Percentiles rank a stretch among this genome's conserved stretches.
These are phyloP conservation scores for Myotis vivesi DNA, from an alignment of 2,797 vertebrate genomes.

Conservation along the genomic window DNA sequence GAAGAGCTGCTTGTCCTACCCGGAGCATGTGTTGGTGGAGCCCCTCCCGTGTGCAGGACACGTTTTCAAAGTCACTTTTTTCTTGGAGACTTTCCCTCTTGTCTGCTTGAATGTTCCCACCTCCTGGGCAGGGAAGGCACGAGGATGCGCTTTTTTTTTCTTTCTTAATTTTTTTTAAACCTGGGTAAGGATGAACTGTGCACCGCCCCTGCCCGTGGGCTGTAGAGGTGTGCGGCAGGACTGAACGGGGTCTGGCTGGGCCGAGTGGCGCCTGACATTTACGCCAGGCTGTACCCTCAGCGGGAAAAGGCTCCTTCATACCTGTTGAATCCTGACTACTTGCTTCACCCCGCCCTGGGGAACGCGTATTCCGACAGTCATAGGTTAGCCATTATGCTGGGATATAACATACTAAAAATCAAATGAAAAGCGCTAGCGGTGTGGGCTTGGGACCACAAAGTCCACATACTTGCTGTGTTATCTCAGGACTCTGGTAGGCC, in stretches of 20 bases:
- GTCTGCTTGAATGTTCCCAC: background rate
- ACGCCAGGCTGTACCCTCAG: background rate
- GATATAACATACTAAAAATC: background rate
- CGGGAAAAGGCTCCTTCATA: background rate
- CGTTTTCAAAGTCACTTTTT: slow-evolving; percentile 9
- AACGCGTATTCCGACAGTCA: background rate
- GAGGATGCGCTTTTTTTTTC: background rate
- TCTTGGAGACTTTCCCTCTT: background rate
- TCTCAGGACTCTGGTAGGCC: background rate
- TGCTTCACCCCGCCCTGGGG: background rate
- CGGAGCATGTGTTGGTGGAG: background rate
- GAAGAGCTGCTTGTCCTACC: background rate
- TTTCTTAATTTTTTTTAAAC: background rate
- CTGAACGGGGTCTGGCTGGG: background rate
- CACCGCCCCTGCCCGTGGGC: background rate
- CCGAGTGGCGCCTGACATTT: background rate
- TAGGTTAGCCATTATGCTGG: background rate
- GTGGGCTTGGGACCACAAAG: background rate
- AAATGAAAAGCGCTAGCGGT: background rate
- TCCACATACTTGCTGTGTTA: background rate
- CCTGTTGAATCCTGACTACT: background rate
- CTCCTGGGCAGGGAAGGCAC: background rate
- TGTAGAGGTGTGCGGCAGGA: background rate
- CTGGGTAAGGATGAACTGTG: background rate
- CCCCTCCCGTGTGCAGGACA: background rate